Conservation (phyloP, 2,888 invertebrate species). For the Hesperia comma region DNA sequence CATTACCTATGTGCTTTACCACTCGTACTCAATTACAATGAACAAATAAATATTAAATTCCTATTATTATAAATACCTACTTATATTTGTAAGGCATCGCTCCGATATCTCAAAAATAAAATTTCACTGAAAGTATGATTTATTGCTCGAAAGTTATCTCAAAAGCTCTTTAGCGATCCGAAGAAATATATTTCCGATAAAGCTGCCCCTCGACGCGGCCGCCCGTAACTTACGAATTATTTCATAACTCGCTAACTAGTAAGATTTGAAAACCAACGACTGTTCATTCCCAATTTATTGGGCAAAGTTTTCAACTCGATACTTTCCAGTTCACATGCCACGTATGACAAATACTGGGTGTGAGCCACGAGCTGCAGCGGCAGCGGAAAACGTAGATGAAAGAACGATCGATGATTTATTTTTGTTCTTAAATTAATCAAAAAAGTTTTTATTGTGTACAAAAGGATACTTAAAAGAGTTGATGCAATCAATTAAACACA, state of each 20-base stretch:
- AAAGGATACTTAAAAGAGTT: no score
- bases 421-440: no score
- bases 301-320: slow-evolving; percentile 53
- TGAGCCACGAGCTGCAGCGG: slow-evolving; percentile 10
- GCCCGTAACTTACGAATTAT: slow-evolving; percentile 28
- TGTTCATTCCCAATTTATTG: slow-evolving; percentile 52
- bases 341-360: slow-evolving; percentile 33
- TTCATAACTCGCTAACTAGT: slow-evolving; percentile 37
- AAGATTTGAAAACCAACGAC: slow-evolving; percentile 40
- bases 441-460: no score
- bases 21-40: no score
- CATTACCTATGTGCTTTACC: no score
- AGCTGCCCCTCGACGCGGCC: slow-evolving; percentile 15
- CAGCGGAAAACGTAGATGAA: not conserved
- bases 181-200: slow-evolving; percentile 24
- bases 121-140: slow-evolving; percentile 1
- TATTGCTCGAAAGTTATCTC: slow-evolving; percentile 30
- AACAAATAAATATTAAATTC: no score
- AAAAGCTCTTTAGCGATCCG: slow-evolving; percentile 19
- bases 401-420: not conserved
- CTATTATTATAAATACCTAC: not conserved
- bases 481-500: no score
- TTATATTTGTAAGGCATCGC: not conserved
- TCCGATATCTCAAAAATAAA: slow-evolving; percentile 14
- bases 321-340: slow-evolving; percentile 50